Evolutionary conservation across 2,888 invertebrate genomes (phyloP).

Genomic region (Drosophila lutescens): DNA sequence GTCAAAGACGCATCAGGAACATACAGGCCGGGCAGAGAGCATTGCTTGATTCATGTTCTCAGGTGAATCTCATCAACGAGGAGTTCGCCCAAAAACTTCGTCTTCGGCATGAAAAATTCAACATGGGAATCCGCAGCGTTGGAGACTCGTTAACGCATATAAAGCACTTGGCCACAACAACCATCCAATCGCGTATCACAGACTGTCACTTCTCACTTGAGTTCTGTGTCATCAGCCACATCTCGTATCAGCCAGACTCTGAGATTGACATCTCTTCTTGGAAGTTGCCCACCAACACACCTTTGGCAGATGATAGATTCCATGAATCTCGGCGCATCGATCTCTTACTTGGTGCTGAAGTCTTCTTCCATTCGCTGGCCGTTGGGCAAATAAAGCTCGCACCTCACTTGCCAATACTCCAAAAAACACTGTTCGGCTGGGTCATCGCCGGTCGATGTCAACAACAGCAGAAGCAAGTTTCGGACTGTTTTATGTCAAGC

Average conservation of each 20-base stretch:
- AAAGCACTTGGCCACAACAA: neutral
- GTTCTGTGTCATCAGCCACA: neutral
- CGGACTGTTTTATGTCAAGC: constrained; percentile 1
- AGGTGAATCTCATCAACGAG: no score
- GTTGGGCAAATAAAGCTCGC: neutral
- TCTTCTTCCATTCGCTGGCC: neutral
- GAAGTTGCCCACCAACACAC: neutral
- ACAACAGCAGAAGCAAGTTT: neutral
- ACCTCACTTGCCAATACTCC: neutral
- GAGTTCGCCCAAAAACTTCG: no score
- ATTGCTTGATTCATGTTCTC: no score
- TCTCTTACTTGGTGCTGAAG: neutral
- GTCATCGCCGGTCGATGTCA: neutral
- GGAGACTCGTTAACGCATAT: neutral
- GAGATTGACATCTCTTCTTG: no score
- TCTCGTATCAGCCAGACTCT: no score
- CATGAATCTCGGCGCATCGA: neutral
- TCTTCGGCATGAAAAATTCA: neutral
- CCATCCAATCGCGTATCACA: neutral
- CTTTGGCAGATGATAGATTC: neutral
- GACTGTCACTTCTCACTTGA: no score
- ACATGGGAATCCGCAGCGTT: neutral
- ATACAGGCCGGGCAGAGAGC: no score
- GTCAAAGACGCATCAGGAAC: no score
- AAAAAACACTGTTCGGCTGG: neutral